These are phyloP conservation scores for Heliconius hermathena DNA, from an alignment of 1,140 invertebrate species.

Conservation along the genomic window DNA sequence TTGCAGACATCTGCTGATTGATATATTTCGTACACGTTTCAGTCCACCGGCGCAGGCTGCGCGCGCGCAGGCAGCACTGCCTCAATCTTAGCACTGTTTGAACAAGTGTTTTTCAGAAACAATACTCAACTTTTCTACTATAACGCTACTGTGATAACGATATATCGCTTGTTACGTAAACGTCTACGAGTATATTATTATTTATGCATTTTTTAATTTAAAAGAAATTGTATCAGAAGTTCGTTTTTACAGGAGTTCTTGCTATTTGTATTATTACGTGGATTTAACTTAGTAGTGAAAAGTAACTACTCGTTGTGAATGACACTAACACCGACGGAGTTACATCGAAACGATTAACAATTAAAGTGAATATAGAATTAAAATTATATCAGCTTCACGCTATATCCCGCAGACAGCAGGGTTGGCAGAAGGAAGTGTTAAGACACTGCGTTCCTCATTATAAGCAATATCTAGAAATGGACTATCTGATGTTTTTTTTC, in stretches of 20 bases:
- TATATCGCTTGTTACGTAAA: conserved; percentile 41
- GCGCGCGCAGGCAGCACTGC: conserved; percentile 56
- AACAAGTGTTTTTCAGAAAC: conserved; percentile 76
- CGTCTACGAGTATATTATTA: conserved; percentile 34
- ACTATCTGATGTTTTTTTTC: too few species aligned
- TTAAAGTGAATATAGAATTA: too few species aligned
- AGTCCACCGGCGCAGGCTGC: conserved; percentile 39
- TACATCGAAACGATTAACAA: too few species aligned
- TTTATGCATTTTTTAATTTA: not conserved
- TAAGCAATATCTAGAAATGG: too few species aligned
- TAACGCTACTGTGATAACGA: conserved; percentile 50
- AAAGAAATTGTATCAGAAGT: not conserved
- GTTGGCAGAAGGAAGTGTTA: too few species aligned
- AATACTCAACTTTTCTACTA: conserved; percentile 76
- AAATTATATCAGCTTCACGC: too few species aligned
- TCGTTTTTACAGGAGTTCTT: not conserved
- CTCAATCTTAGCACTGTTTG: conserved; percentile 65
- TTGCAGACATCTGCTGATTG: not conserved
- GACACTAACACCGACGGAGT: too few species aligned
- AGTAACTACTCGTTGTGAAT: too few species aligned
- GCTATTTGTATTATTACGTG: not conserved
- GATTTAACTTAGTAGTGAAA: not conserved
- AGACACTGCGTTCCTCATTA: too few species aligned
- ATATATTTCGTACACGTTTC: not conserved
- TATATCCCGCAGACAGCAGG: too few species aligned